Conservation (phyloP, 2,888 invertebrate genomes). For the Melanophora roralis region DNA sequence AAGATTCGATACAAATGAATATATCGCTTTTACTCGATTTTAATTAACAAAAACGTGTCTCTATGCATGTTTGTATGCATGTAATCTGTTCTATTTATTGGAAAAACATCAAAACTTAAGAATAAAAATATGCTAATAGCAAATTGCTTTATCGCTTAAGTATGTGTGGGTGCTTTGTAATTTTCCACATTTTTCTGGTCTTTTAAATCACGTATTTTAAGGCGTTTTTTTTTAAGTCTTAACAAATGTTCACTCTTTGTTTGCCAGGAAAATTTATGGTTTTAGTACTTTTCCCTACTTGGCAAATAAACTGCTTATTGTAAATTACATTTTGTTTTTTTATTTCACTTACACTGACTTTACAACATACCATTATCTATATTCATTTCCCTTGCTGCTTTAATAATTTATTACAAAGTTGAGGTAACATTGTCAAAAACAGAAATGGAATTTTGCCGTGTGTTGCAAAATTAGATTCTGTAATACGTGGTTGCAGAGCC, state of each 20-base stretch:
- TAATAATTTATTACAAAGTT: not conserved
- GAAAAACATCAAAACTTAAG: no score
- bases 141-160: no score
- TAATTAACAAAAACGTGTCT: no score
- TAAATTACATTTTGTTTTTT: not conserved
- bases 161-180: no score
- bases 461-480: not conserved
- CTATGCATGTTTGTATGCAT: no score
- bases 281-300: not conserved
- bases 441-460: not conserved
- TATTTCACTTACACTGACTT: not conserved
- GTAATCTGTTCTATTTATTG: no score
- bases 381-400: no score
- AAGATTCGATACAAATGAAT: no score
- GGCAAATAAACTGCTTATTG: not conserved
- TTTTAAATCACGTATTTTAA: slow-evolving; percentile 2
- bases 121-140: no score
- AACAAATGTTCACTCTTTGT: not conserved
- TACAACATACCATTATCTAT: not conserved
- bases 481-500: no score
- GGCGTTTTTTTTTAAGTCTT: not conserved
- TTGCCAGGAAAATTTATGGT: not conserved
- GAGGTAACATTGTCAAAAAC: slow-evolving; percentile 7
- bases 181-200: not conserved
- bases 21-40: no score